Evolutionary conservation across 2,888 invertebrate genomes (phyloP).

Genomic region (Tipula helvola): DNA sequence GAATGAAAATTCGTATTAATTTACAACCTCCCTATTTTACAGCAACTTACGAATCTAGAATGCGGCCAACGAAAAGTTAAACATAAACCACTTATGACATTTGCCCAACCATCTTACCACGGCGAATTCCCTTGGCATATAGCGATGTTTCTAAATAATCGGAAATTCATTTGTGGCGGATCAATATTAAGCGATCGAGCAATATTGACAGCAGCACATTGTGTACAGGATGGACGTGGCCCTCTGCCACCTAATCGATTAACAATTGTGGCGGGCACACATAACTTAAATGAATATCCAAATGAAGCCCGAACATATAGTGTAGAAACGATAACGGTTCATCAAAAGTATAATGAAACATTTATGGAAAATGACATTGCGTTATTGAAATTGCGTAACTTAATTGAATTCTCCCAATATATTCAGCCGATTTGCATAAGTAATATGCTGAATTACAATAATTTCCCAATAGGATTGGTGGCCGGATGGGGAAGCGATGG

Average conservation of each 20-base stretch:
- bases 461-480: background rate
- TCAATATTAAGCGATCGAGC: background rate
- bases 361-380: background rate
- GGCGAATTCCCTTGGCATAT: background rate
- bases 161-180: background rate
- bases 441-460: background rate
- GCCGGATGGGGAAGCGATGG: background rate
- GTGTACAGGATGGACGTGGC: background rate
- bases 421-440: background rate
- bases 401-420: background rate
- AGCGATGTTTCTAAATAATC: background rate
- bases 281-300: background rate
- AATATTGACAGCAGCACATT: background rate
- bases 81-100: background rate
- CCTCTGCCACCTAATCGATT: background rate
- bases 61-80: background rate
- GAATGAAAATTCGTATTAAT: background rate
- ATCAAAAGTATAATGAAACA: background rate
- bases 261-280: background rate
- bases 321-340: background rate
- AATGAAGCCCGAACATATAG: background rate
- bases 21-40: too few relatives aligned
- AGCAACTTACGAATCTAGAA: background rate
- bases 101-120: too few relatives aligned
- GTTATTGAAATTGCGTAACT: background rate